Evolutionary conservation across 2,113 vertebrate species (phyloP), one percentile per base, ranked within the genome.

Genomic region (Perca schrenkii): DNA sequence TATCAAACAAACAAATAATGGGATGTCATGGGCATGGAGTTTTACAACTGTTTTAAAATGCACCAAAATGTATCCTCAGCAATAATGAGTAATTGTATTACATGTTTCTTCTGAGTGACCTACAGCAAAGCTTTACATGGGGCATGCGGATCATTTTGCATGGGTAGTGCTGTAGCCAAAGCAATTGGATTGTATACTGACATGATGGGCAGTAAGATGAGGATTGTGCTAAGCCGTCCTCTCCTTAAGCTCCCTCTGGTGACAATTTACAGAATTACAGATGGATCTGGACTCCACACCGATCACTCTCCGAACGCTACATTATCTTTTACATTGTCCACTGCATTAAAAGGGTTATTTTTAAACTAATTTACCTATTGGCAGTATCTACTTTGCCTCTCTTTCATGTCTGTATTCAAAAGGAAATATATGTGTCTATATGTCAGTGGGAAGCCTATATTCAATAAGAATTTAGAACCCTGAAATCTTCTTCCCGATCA

Each of bases 191-290:
- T 25, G 40, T 61, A 11, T 31, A 1, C 11, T 64, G 57, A 57
- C 43, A 61, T 57, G 13, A 25, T 34, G 17, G n/a, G 15, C 4
- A 62, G 22, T 49, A 12, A 81, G 10, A 22, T 4, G 34, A 46
- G 8, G 25, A 16, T 43, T 60, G 1, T 61, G 5, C 43, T 74
- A 12, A 31, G 4, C 6, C 52, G 34, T 21, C 10, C 21, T 89
- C 3, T 87, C 34, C 54, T 84, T 22, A 88, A 62, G 36, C 83
- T 74, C 83, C 79, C 91, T 68, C 90, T 2, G 61, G 88, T 93
- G 89, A 7, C 13, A 34, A 17, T 11, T 62, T 15, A 49, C 3
- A 74, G 40, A 77, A 80, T 65, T 81, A 77, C 85, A 85, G 25
- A 22, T 16, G 8, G 3, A 40, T 69, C 28, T 66, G 13, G 0